Percentiles rank a stretch among this genome's conserved stretches.
phyloP scores from a whole-genome alignment of 2,113 vertebrate genomes.

The Turdus rufiventris region DNA sequence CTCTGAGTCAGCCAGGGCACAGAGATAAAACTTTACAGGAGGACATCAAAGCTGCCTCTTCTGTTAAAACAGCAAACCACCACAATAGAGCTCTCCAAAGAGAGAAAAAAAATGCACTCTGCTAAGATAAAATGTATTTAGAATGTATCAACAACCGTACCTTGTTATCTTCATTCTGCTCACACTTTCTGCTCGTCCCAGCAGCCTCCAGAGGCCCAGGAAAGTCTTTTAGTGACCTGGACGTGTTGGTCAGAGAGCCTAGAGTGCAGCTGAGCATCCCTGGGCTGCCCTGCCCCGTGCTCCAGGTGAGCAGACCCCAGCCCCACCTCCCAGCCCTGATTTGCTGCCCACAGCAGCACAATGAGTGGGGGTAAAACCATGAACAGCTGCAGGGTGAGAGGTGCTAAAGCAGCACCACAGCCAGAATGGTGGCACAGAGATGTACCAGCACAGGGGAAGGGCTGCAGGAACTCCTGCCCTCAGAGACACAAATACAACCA shows the following conservation, averaged over 20 bases:
- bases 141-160: rapidly evolving
- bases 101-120: rapidly evolving
- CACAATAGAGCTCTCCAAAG: background rate
- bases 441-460: rapidly evolving
- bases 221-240: rapidly evolving
- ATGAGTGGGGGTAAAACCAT: rapidly evolving
- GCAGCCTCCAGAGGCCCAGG: background rate
- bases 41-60: background rate
- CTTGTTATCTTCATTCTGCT: background rate
- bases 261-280: background rate
- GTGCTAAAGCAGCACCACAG: background rate
- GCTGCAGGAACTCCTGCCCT: rapidly evolving
- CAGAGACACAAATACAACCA: rapidly evolving
- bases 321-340: background rate
- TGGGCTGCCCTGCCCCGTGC: rapidly evolving
- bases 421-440: rapidly evolving
- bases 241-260: rapidly evolving
- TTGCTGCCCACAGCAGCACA: background rate
- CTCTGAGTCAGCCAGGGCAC: background rate
- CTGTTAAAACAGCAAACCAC: background rate
- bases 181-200: background rate
- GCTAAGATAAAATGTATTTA: rapidly evolving
- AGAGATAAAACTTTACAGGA: background rate
- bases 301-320: background rate
- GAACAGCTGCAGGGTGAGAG: background rate